Evolutionary conservation across 1,140 invertebrate species (phyloP).

Genomic region (Coptotermes formosanus): DNA sequence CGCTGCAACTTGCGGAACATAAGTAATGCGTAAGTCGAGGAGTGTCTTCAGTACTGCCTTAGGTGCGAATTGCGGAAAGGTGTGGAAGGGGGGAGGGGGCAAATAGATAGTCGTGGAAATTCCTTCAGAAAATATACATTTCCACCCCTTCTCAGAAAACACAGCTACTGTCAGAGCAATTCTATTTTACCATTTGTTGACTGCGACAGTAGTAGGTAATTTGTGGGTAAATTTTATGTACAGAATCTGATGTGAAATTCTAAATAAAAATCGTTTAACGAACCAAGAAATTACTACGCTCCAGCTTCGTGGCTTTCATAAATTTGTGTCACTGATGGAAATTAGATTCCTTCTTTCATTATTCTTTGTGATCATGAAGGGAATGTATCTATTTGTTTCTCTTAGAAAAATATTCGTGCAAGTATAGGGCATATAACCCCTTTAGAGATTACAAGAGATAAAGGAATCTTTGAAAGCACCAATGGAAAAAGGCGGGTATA

Average conservation of each 20-base stretch:
- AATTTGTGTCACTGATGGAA: not conserved
- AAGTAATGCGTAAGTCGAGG: too few species aligned
- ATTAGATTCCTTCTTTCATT: not conserved
- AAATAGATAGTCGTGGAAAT: too few species aligned
- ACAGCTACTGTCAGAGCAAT: too few species aligned
- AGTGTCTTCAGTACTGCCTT: too few species aligned
- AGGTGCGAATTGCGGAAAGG: too few species aligned
- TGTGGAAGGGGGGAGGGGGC: too few species aligned
- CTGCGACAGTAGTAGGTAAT: not conserved
- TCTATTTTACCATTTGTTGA: not conserved
- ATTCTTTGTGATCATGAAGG: not conserved
- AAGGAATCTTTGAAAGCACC: not conserved
- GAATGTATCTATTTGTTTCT: not conserved
- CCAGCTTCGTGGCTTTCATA: not conserved
- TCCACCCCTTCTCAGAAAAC: too few species aligned
- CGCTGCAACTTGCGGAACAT: too few species aligned
- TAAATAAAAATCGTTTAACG: not conserved
- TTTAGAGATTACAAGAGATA: not conserved
- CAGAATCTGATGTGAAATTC: not conserved
- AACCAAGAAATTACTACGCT: not conserved
- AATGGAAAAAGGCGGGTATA: not conserved
- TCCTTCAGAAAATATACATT: too few species aligned
- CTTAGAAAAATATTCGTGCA: not conserved
- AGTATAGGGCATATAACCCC: not conserved
- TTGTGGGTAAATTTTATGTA: not conserved